A percentile compares a stretch with the other conserved stretches of the same genome.
Conservation (phyloP, 2,113 vertebrate genomes). For the Passer montanus region DNA sequence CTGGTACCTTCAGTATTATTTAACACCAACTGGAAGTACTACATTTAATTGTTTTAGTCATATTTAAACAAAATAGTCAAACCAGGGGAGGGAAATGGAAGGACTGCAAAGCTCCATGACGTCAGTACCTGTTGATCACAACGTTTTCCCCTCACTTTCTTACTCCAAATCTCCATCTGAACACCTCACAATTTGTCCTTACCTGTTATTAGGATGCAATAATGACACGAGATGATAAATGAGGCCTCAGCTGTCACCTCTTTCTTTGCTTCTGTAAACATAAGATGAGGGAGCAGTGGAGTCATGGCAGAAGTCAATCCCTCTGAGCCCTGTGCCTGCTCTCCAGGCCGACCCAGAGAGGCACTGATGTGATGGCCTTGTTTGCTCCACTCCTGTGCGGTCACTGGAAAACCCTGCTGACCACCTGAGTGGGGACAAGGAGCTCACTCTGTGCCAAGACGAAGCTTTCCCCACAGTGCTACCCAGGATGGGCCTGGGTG, state of each 20-base stretch:
- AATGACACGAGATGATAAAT: neutral
- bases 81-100: neutral
- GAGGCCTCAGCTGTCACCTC: neutral
- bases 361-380: too few relatives aligned
- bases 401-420: neutral
- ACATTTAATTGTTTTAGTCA: neutral
- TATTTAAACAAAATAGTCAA: neutral
- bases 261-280: neutral
- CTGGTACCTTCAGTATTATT: neutral
- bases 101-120: neutral
- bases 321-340: neutral
- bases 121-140: neutral
- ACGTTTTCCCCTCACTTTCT: neutral
- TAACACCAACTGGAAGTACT: neutral
- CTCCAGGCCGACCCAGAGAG: neutral
- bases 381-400: neutral
- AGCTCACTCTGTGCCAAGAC: neutral
- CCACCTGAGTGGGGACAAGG: neutral
- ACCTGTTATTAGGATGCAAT: neutral
- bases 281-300: neutral
- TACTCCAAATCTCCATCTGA: neutral
- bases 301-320: fast-evolving
- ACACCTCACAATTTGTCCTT: neutral
- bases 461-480: neutral
- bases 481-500: neutral